Base-by-base conservation (phyloP, 2,888 invertebrate species). In the Autographa gamma region DNA sequence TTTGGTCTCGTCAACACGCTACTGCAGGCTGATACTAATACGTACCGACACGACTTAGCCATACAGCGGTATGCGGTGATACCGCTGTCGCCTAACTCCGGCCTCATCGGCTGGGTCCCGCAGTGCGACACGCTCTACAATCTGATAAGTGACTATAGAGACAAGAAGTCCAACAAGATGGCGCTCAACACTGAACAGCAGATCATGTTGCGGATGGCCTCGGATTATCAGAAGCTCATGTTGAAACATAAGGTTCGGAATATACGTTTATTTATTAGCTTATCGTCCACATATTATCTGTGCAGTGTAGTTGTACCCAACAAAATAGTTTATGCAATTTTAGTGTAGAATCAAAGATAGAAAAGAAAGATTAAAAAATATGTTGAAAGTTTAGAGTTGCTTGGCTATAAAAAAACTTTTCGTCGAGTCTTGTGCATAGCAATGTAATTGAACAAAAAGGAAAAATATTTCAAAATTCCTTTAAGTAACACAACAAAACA, bases 51-150 rank as follows among this genome's bases (percentile, higher is more conserved):
- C 81, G 99, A 99, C 92, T 94, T 98, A 2, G 95, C 94, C 18
- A 95, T 95, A 82, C 98, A 99, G 96, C 96, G 99, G 60, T 99
- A 99, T 90, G 99, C 99, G 0, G 99, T 99, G 13, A 98, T 99
- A 85, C 99, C 99, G 0, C 94, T 99, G 63, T 99, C 99, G 38
- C 99, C 99, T 0, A 99, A 99, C 93, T 99, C 99, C 5, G 99
- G 99, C 0, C 96, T 99, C 38, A 99, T 99, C 80, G 99, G 99
- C 73, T 99, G 99, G 99, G 99, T 99, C 69, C 99, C 99, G 0
- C 98, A 99, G 90, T 99, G 99, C 93, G 99, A 99, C 94, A 99
- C 99, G 0, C 95, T 99, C 19, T 99, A 99, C 91, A 98, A 99
- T 1, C 96, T 99, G 2, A 99, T 99, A 84, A 96, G 99, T 80